Evolutionary conservation across 30 jellyfish, hydroid and myxozoan species (phyloP).

Genomic region (Phacellophora camtschatica): DNA sequence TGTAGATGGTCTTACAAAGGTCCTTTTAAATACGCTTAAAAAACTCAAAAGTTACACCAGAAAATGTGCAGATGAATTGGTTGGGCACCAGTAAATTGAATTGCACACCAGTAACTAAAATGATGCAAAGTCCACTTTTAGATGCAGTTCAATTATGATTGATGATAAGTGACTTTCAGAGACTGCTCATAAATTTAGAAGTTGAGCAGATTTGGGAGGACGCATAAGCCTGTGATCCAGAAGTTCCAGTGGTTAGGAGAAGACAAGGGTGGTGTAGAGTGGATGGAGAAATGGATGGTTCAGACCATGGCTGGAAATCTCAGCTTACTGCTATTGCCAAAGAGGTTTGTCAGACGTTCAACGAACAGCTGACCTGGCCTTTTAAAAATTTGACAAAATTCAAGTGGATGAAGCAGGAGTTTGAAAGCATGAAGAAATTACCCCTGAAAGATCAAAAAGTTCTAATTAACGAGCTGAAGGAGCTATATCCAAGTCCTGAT

Average conservation of each 20-base stretch:
- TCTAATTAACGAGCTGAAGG: too few relatives aligned
- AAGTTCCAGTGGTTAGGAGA: background rate
- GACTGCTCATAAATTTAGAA: background rate
- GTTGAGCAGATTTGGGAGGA: background rate
- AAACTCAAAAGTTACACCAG: too few relatives aligned
- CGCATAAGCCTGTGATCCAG: background rate
- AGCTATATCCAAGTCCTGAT: too few relatives aligned
- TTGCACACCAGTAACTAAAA: background rate
- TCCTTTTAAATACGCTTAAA: too few relatives aligned
- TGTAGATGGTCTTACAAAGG: constrained; percentile 28
- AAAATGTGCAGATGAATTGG: too few relatives aligned
- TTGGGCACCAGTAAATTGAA: too few relatives aligned
- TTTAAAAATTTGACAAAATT: background rate
- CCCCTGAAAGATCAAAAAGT: too few relatives aligned
- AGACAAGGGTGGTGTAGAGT: background rate
- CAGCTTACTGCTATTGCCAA: background rate
- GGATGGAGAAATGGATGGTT: background rate
- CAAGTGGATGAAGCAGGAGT: too few relatives aligned
- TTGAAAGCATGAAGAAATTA: too few relatives aligned
- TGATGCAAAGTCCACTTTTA: too few relatives aligned
- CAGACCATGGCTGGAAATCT: background rate
- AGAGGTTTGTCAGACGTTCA: background rate
- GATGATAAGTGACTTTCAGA: too few relatives aligned
- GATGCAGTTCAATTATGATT: too few relatives aligned
- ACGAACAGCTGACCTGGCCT: background rate